Base-by-base conservation (phyloP, 1,140 invertebrate species). In the Diachasmimorpha longicaudata region DNA sequence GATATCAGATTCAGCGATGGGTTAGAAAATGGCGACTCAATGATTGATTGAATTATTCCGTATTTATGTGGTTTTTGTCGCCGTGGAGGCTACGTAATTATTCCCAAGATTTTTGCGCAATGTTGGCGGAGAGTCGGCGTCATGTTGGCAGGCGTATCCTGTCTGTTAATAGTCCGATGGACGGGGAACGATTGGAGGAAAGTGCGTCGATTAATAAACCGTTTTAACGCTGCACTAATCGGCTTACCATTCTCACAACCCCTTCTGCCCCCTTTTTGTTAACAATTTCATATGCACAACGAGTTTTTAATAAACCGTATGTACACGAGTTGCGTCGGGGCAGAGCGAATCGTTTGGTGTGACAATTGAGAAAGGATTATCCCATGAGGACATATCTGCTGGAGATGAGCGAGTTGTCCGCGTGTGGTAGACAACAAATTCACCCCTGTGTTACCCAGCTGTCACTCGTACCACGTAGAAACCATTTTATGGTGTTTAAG, bases 261-360 rank as follows among this genome's bases (percentile, higher is more conserved):
- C 69, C 69, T 70, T 75, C 37, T 68, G 23, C 44, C 44, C 44
- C 74, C 42, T 69, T 68, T 70, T 36, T n/a, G n/a, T 68, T 72
- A 58, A 66, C 66, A 79, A 70, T 66, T 31, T 63, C 42, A 21
- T 39, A 42, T 14, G 48, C 25, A 48, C 68, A 74, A 84, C 75
- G 83, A 84, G 80, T 68, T 79, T 84, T 85, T 84, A 81, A 85
- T 85, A 77, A 78, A 84, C 81, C 77, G 76, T 72, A 70, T 70
- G 75, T 31, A 63, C 58, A 63, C 23, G 58, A 23, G 23, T 25
- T 63, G 58, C 25, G 58, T 25, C 58, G 23, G 31, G 23, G 66
- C 66, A 68, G 25, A 68, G 36, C 66, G 36, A 68, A 68, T 68
- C 31, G 66, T 68, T 68, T 39, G 66, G 31, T 68, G 36, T 16